Evolutionary conservation across 2,888 invertebrate species (phyloP).

Genomic region (Machimus atricapillus): DNA sequence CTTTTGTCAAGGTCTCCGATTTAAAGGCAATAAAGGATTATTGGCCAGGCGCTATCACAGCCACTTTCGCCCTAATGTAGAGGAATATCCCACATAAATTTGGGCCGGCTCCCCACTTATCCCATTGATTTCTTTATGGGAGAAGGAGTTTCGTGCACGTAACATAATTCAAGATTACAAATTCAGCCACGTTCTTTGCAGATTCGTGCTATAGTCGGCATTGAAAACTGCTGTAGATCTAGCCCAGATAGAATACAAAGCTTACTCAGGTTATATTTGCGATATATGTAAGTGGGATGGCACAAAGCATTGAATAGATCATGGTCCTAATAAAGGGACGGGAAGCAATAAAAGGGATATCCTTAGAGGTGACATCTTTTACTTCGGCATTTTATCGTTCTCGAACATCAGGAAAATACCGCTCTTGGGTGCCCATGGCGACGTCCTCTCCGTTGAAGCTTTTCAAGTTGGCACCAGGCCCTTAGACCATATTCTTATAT

Average conservation of each 20-base stretch:
- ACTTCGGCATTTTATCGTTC: conserved; percentile 6
- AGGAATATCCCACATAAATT: not conserved
- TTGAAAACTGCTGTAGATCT: not conserved
- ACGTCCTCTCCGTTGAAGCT: not conserved
- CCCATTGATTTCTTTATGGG: not conserved
- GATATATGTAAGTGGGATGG: not conserved
- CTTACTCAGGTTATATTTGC: not conserved
- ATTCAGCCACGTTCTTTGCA: not conserved
- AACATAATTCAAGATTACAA: not conserved
- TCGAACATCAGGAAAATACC: not conserved
- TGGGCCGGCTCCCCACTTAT: not conserved
- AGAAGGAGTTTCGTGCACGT: not conserved
- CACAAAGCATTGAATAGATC: not conserved
- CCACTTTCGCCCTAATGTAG: not conserved
- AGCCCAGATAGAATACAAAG: not conserved
- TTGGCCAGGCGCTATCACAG: not conserved
- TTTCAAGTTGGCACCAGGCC: not conserved
- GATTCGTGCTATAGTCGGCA: not conserved
- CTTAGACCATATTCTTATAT: not conserved
- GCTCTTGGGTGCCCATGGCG: not conserved
- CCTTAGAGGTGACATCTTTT: conserved; percentile 4
- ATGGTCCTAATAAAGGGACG: not conserved
- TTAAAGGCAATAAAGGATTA: not conserved
- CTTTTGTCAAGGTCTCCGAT: not conserved
- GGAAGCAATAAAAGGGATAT: not conserved